These are phyloP conservation scores for Quadroppia sp. DNA, from an alignment of 2,888 invertebrate genomes.

Conservation along the genomic window DNA sequence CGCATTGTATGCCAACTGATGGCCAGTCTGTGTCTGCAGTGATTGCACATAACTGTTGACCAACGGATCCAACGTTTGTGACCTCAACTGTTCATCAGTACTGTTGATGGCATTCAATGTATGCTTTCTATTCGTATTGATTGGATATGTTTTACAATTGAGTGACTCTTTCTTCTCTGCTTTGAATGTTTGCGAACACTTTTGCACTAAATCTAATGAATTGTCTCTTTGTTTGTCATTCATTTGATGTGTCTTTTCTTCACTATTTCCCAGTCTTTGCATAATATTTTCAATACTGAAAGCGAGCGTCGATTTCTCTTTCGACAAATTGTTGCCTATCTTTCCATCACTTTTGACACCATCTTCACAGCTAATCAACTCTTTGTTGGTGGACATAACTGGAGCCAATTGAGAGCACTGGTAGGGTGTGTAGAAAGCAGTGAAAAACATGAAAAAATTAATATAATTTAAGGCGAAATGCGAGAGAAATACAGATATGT, in stretches of 20 bases:
- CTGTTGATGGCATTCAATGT: background rate
- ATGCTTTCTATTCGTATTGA: background rate
- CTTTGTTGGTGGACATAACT: slow-evolving; percentile 29
- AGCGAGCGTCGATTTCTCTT: slow-evolving; percentile 23
- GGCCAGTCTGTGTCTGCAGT: background rate
- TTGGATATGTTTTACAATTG: background rate
- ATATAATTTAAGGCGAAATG: background rate
- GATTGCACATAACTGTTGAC: background rate
- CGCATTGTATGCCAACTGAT: background rate
- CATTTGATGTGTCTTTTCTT: slow-evolving; percentile 11
- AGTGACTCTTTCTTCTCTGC: background rate
- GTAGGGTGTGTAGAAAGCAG: background rate
- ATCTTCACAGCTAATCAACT: slow-evolving; percentile 1
- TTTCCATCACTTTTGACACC: background rate
- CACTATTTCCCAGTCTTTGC: slow-evolving; percentile 11
- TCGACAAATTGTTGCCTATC: background rate
- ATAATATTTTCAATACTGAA: slow-evolving; percentile 34
- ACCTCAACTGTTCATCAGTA: background rate
- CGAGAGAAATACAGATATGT: background rate
- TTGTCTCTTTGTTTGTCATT: background rate
- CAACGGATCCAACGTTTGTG: background rate
- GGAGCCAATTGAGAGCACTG: slow-evolving; percentile 19
- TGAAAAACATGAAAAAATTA: background rate
- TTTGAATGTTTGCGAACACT: slow-evolving; percentile 7
- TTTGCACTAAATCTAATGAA: background rate